A percentile compares a stretch with the other conserved stretches of the same genome.
phyloP scores from a whole-genome alignment of 2,888 invertebrate genomes.

The Acrocyrtus sp. region DNA sequence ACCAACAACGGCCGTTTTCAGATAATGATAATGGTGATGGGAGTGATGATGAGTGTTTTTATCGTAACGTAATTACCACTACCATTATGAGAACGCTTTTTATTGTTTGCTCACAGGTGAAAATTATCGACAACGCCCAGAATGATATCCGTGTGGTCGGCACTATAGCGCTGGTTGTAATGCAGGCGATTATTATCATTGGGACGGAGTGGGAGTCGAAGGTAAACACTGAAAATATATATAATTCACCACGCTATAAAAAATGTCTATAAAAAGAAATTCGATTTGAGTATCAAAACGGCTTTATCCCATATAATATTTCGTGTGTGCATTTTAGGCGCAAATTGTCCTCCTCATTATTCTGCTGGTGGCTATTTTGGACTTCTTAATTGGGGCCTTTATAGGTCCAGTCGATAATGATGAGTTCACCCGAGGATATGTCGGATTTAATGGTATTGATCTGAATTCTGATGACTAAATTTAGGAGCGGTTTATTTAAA shows the following conservation, averaged over 20 bases:
- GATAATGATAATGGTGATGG: too few relatives aligned
- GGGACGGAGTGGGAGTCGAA: slow-evolving; percentile 99
- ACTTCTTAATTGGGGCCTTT: slow-evolving; percentile 88
- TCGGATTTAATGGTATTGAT: slow-evolving; percentile 83
- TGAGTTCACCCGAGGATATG: slow-evolving; percentile 81
- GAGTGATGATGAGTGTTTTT: not conserved
- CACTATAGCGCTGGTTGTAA: slow-evolving; percentile 64
- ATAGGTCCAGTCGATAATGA: slow-evolving; percentile 81
- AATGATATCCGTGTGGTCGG: slow-evolving; percentile 90
- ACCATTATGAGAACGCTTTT: slow-evolving; percentile 18
- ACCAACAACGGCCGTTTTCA: too few relatives aligned
- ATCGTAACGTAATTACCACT: not conserved
- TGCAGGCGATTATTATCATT: slow-evolving; percentile 71
- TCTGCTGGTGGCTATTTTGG: slow-evolving; percentile 83
- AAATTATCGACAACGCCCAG: slow-evolving; percentile 79
- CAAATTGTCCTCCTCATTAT: slow-evolving; percentile 87
- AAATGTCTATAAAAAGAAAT: too few relatives aligned
- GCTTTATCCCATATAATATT: too few relatives aligned
- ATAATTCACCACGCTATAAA: too few relatives aligned
- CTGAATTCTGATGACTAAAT: not conserved
- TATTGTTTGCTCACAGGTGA: slow-evolving; percentile 67
- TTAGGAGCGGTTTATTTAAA: not conserved
- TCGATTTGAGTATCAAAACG: too few relatives aligned
- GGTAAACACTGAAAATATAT: too few relatives aligned
- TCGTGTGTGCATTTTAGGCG: slow-evolving; percentile 72